These are phyloP conservation scores for Leptura quadrifasciata DNA, from an alignment of 2,888 invertebrate species.

Conservation along the genomic window DNA sequence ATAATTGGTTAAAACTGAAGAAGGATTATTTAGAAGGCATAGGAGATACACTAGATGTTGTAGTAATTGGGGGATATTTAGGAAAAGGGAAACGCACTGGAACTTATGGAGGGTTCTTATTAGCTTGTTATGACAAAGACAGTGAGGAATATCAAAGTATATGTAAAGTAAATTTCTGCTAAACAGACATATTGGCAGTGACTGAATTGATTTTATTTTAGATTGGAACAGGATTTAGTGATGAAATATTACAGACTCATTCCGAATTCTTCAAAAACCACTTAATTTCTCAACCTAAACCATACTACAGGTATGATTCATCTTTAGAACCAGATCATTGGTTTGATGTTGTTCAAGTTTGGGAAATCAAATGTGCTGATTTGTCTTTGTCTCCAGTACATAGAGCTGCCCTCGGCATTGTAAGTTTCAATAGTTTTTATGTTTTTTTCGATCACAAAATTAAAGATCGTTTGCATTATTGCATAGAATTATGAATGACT, in stretches of 20 bases:
- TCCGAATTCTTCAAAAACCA: slow-evolving; percentile 85
- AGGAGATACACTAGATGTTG: slow-evolving; percentile 96
- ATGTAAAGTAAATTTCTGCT: slow-evolving; percentile 84
- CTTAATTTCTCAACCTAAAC: slow-evolving; percentile 83
- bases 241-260: slow-evolving; percentile 89
- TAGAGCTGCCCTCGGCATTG: slow-evolving; percentile 90
- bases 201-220: slow-evolving; percentile 65
- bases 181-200: slow-evolving; percentile 19
- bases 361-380: slow-evolving; percentile 90
- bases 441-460: too few species aligned
- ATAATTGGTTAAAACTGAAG: slow-evolving; percentile 97
- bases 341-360: slow-evolving; percentile 89
- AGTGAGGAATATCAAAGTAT: slow-evolving; percentile 95
- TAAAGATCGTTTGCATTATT: too few species aligned
- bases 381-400: slow-evolving; percentile 96
- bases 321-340: slow-evolving; percentile 89
- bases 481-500: too few species aligned
- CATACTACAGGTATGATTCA: slow-evolving; percentile 87
- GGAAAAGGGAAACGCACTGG: slow-evolving; percentile 97
- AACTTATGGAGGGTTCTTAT: slow-evolving; percentile 94
- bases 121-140: slow-evolving; percentile 93
- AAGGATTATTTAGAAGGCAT: slow-evolving; percentile 98
- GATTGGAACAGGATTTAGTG: slow-evolving; percentile 96
- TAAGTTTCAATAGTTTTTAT: slow-evolving; percentile 70
- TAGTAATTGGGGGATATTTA: slow-evolving; percentile 95